Conservation (phyloP, 2,797 vertebrate genomes). For the Galagoides demidoff region DNA sequence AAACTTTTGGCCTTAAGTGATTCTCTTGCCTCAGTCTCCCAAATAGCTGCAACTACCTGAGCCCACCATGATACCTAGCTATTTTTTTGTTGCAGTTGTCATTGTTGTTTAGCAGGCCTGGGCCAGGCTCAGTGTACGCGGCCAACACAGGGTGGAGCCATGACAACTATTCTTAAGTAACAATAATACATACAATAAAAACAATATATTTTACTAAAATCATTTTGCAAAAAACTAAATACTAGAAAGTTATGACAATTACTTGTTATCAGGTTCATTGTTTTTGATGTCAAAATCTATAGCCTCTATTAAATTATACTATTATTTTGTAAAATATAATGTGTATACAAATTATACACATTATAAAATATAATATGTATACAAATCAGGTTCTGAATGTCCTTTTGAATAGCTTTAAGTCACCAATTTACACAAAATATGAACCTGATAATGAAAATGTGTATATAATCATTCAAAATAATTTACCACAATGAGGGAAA, state of each 20-base stretch:
- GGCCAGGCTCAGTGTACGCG: too few species aligned
- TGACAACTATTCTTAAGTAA: background rate
- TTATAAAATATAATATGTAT: background rate
- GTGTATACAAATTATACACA: background rate
- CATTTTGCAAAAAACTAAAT: background rate
- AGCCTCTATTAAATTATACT: background rate
- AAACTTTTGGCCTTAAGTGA: too few species aligned
- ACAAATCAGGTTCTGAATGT: background rate
- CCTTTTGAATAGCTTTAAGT: background rate
- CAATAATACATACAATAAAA: background rate
- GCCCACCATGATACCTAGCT: too few species aligned
- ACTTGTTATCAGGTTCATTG: background rate
- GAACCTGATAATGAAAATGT: background rate
- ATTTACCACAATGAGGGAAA: background rate
- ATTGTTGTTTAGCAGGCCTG: too few species aligned
- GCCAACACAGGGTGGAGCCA: too few species aligned
- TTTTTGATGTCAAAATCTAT: background rate
- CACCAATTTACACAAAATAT: background rate
- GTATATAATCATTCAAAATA: conserved; percentile 4
- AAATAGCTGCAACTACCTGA: too few species aligned
- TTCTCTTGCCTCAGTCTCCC: too few species aligned
- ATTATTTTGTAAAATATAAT: background rate
- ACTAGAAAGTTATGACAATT: background rate
- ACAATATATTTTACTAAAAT: background rate
- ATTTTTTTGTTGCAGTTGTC: too few species aligned